phyloP scores from a whole-genome alignment of 2,888 invertebrate species.

The Polyommatus icarus region DNA sequence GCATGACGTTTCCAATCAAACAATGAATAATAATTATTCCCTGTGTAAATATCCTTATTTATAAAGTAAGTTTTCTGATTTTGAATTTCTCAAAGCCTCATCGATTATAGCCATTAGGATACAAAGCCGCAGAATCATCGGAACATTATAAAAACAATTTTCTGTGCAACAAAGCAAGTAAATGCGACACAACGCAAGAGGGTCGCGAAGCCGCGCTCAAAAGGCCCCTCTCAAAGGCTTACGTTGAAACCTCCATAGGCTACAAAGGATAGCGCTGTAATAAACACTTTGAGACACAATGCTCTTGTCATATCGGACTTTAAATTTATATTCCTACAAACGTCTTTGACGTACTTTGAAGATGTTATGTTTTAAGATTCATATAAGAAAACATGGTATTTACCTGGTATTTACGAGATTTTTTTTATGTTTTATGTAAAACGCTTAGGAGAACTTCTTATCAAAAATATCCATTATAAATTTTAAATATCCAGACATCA shows the following conservation, averaged over 20 bases:
- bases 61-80: no score
- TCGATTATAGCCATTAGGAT: neutral
- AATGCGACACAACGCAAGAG: conserved; percentile 11
- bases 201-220: conserved; percentile 26
- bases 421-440: no score
- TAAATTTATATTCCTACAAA: conserved; percentile 16
- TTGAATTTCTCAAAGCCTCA: neutral
- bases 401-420: no score
- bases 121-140: neutral
- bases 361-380: neutral
- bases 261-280: conserved; percentile 30
- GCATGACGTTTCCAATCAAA: no score
- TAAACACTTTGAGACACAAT: conserved; percentile 30
- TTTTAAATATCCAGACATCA: no score
- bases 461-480: no score
- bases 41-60: no score
- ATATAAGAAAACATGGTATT: no score
- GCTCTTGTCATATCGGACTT: conserved; percentile 20
- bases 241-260: conserved; percentile 20
- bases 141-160: conserved; percentile 16
- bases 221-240: conserved; percentile 32
- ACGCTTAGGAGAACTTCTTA: no score
- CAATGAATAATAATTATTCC: no score
- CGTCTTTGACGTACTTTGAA: neutral
- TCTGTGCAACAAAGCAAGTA: conserved; percentile 25